Conservation (phyloP, 1,140 invertebrate genomes). For the Gryon sp. region DNA sequence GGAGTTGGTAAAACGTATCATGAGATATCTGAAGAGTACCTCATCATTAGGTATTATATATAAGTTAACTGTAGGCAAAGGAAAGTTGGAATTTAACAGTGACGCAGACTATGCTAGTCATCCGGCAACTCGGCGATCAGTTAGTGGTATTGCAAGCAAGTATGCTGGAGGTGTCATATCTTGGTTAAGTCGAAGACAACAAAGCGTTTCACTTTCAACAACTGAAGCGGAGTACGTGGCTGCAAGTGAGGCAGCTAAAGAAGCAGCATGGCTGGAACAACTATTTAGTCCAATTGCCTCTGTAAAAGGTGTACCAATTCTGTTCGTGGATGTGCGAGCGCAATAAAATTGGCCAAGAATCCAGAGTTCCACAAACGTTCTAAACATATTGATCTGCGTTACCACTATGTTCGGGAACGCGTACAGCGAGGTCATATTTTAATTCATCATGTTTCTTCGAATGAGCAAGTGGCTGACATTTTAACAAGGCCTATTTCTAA, state of each 20-base stretch:
- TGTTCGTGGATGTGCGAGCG: constrained; percentile 67
- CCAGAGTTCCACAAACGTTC: constrained; percentile 57
- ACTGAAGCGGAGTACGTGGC: constrained; percentile 79
- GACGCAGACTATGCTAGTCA: constrained; percentile 68
- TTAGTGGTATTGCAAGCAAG: constrained; percentile 61
- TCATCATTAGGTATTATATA: constrained; percentile 53
- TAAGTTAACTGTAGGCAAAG: constrained; percentile 34
- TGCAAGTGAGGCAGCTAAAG: constrained; percentile 70
- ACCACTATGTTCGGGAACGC: constrained; percentile 4
- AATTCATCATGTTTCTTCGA: not conserved
- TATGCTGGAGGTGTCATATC: constrained; percentile 62
- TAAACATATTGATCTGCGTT: constrained; percentile 3
- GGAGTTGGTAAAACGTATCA: constrained; percentile 9
- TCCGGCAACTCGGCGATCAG: constrained; percentile 50
- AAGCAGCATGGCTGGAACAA: constrained; percentile 68
- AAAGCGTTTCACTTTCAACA: constrained; percentile 75
- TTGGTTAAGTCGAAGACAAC: constrained; percentile 72
- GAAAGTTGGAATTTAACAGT: constrained; percentile 56
- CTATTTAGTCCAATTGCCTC: constrained; percentile 31
- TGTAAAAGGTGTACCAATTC: not conserved
- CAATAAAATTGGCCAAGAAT: constrained; percentile 73
- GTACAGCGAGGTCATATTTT: not conserved
- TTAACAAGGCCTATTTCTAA: not conserved
- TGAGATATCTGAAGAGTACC: constrained; percentile 32
- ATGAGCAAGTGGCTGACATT: not conserved